Conservation (phyloP, 2,113 vertebrate genomes). For the Dromiciops gliroides region DNA sequence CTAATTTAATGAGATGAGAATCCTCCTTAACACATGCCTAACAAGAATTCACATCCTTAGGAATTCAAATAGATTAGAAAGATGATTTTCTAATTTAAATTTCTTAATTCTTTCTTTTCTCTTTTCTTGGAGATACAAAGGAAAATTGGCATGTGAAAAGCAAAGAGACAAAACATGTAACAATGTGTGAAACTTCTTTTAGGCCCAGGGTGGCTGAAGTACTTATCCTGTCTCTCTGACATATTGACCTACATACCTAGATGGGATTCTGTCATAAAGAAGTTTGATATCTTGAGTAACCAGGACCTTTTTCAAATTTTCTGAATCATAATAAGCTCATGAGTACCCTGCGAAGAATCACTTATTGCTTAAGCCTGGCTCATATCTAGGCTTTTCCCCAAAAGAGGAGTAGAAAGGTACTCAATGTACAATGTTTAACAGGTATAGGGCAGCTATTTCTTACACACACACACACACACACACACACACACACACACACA, state of each 20-base stretch:
- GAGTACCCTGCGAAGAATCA: not conserved
- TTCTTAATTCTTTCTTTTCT: constrained; percentile 40
- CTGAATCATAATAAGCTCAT: not conserved
- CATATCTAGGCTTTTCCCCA: not conserved
- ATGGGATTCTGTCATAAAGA: not conserved
- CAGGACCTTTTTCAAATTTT: not conserved
- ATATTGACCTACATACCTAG: not conserved
- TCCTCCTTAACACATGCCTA: constrained; percentile 10
- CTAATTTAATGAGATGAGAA: not conserved
- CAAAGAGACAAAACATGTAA: not conserved
- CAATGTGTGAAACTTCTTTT: not conserved
- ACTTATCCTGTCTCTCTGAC: not conserved
- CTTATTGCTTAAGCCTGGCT: not conserved
- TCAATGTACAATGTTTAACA: not conserved
- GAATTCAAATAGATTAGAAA: not conserved
- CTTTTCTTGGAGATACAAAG: constrained; percentile 8
- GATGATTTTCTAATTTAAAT: not conserved
- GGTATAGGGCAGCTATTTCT: not conserved
- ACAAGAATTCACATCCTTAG: constrained; percentile 11
- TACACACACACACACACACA: not conserved
- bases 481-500: not conserved
- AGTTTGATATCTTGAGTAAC: not conserved
- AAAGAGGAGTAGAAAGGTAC: not conserved
- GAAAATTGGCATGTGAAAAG: not conserved
- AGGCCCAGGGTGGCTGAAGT: not conserved